phyloP scores from a whole-genome alignment of 2,888 invertebrate genomes.

The Morpho deidamia region DNA sequence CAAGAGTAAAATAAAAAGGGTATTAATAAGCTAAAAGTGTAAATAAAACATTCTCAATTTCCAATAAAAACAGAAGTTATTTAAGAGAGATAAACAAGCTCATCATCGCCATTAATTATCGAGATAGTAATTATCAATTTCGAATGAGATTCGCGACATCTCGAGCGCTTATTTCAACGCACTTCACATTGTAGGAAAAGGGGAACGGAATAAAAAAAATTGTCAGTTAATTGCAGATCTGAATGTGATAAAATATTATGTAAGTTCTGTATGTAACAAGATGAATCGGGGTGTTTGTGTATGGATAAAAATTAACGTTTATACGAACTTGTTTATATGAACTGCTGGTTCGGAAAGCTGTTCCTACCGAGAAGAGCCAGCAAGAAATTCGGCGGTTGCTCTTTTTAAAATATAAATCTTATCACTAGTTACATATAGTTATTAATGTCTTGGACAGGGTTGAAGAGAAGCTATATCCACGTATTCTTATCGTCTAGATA shows the following conservation, averaged over 20 bases:
- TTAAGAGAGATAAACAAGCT: conserved; percentile 13
- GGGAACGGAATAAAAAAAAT: background rate
- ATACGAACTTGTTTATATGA: no score
- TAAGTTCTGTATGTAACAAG: background rate
- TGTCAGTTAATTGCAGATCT: conserved; percentile 10
- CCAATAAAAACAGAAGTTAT: conserved; percentile 1
- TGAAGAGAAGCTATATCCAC: no score
- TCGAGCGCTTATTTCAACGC: conserved; percentile 17
- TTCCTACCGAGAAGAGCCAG: no score
- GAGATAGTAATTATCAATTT: conserved; percentile 12
- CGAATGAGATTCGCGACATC: conserved; percentile 5
- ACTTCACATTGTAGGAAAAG: conserved; percentile 11
- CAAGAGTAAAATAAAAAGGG: background rate
- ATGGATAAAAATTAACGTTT: no score
- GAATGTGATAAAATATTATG: background rate
- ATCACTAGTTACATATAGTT: no score
- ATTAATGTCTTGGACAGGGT: no score
- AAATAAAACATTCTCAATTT: background rate
- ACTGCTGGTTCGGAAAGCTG: no score
- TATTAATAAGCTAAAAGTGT: background rate
- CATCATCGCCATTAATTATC: conserved; percentile 14
- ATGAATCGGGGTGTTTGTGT: background rate
- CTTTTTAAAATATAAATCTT: no score
- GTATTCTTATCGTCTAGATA: no score
- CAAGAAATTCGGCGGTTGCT: no score